A percentile compares a stretch with the other conserved stretches of the same genome.
These are phyloP conservation scores for Patella pellucida DNA, from an alignment of 2,888 invertebrate species.

Conservation along the genomic window DNA sequence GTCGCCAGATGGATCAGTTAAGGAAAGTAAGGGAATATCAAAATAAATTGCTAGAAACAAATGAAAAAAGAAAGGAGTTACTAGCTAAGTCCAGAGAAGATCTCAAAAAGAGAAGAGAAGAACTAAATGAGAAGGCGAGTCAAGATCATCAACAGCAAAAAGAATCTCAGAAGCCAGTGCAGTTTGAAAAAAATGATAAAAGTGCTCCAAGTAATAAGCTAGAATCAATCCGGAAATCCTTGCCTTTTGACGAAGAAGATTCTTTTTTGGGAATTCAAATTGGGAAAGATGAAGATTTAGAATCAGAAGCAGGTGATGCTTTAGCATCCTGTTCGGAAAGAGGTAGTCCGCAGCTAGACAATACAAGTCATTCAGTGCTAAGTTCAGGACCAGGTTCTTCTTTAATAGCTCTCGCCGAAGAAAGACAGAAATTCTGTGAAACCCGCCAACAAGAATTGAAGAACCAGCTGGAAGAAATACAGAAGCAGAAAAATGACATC, in stretches of 20 bases:
- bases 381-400: constrained; percentile 38
- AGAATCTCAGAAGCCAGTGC: neutral
- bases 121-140: constrained; percentile 22
- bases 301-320: constrained; percentile 18
- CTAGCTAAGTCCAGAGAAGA: constrained; percentile 53
- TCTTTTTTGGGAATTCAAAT: constrained; percentile 36
- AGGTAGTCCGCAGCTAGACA: constrained; percentile 49
- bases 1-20: constrained; percentile 30
- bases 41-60: constrained; percentile 47
- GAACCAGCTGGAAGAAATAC: constrained; percentile 53
- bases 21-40: constrained; percentile 55
- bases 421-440: constrained; percentile 38
- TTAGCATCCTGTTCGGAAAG: constrained; percentile 33
- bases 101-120: constrained; percentile 48
- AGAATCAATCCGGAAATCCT: constrained; percentile 51
- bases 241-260: constrained; percentile 56
- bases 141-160: neutral
- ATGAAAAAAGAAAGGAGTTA: constrained; percentile 53
- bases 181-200: neutral
- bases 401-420: constrained; percentile 40
- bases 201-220: constrained; percentile 29
- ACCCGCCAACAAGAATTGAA: constrained; percentile 47
- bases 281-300: constrained; percentile 20
- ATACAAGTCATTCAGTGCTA: constrained; percentile 1
- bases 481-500: constrained; percentile 57